A percentile compares a stretch with the other conserved stretches of the same genome.
Evolutionary conservation across 1,140 invertebrate species (phyloP).

Genomic region (Bombus soroeensis): DNA sequence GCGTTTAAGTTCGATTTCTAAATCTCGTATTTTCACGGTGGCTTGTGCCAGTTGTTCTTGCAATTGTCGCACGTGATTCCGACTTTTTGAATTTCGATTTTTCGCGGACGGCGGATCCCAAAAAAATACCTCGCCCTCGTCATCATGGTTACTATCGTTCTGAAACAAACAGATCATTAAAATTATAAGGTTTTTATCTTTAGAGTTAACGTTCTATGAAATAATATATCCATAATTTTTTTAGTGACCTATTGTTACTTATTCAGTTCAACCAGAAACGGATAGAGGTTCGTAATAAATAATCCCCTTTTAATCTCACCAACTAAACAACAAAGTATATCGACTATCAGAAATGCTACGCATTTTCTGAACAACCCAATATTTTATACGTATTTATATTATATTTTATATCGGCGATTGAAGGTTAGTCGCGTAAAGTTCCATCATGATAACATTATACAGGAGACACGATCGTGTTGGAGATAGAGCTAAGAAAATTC

Average conservation of each 20-base stretch:
- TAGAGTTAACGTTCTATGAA: not conserved
- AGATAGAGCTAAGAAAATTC: conserved; percentile 17
- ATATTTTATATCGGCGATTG: not conserved
- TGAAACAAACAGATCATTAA: conserved; percentile 60
- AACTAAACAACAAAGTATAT: not conserved
- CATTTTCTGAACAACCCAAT: not conserved
- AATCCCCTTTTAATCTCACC: not conserved
- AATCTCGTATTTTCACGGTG: conserved; percentile 78
- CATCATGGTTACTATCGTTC: conserved; percentile 68
- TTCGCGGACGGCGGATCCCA: conserved; percentile 76
- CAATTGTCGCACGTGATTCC: conserved; percentile 69
- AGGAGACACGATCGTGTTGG: not conserved
- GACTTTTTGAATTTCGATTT: conserved; percentile 66
- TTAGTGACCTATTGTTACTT: too few relatives aligned
- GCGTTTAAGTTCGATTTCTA: conserved; percentile 76
- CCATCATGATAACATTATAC: not conserved
- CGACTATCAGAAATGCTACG: not conserved
- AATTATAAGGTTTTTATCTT: not conserved
- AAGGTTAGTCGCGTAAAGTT: not conserved
- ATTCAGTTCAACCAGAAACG: too few relatives aligned
- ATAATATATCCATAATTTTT: too few relatives aligned
- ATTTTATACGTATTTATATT: not conserved
- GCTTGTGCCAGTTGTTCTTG: conserved; percentile 79
- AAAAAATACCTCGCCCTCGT: conserved; percentile 75
- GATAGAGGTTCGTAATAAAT: not conserved